Conservation (phyloP, 2,888 invertebrate species). For the Brachypalpus laphriformis region DNA sequence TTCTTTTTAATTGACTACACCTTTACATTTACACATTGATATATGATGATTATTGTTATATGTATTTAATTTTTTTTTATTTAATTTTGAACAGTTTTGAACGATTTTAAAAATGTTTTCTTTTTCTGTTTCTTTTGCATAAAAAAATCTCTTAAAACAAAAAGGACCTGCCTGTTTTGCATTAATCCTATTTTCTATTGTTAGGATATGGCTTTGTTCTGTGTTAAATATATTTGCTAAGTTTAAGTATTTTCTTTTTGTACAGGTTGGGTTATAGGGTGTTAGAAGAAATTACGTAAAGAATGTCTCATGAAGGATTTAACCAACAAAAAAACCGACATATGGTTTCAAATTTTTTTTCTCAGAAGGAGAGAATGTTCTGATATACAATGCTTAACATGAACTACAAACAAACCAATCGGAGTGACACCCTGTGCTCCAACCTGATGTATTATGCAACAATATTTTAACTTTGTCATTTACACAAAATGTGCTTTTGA, state of each 20-base stretch:
- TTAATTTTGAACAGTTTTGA: conserved; percentile 22
- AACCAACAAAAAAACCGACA: too few species aligned
- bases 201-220: conserved; percentile 14
- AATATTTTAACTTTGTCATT: background rate
- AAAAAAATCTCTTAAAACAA: conserved; percentile 57
- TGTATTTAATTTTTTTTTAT: conserved; percentile 19
- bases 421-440: background rate
- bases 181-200: conserved; percentile 46
- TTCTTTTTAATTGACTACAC: conserved; percentile 68
- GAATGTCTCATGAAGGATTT: too few species aligned
- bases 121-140: conserved; percentile 38
- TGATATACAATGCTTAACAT: background rate
- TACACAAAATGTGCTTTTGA: background rate
- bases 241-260: background rate
- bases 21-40: conserved; percentile 70
- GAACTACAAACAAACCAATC: too few species aligned
- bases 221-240: background rate
- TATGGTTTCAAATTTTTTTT: too few species aligned
- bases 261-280: background rate
- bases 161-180: conserved; percentile 74
- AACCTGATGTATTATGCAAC: background rate
- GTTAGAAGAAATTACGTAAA: too few species aligned
- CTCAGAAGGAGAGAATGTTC: background rate
- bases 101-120: conserved; percentile 40
- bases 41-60: conserved; percentile 40